Conservation (phyloP, 1,140 invertebrate species). For the Paralvinella palmiformis region DNA sequence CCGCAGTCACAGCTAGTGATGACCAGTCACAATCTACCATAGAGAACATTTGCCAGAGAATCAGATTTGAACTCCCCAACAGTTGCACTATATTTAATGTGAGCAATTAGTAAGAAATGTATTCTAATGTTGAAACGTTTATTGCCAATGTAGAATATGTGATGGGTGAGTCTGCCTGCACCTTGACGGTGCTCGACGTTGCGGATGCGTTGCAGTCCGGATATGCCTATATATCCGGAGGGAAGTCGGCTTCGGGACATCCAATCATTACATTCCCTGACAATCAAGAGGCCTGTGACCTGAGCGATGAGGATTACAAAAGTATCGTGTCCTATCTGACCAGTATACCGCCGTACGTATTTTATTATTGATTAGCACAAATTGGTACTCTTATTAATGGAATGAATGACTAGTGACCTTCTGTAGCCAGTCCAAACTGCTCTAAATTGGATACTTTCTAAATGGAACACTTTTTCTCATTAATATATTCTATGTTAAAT, state of each 20-base stretch:
- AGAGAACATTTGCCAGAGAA: too few species aligned
- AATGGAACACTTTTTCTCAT: not conserved
- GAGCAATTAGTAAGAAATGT: too few species aligned
- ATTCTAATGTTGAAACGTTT: too few species aligned
- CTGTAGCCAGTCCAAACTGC: not conserved
- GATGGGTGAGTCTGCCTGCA: not conserved
- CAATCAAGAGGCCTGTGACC: not conserved
- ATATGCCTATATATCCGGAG: constrained; percentile 1
- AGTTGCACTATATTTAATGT: too few species aligned
- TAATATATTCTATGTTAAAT: not conserved
- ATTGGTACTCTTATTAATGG: not conserved
- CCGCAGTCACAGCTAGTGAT: too few species aligned
- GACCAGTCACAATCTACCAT: too few species aligned
- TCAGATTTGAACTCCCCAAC: too few species aligned
- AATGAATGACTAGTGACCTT: not conserved
- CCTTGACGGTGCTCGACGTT: not conserved
- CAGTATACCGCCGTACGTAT: not conserved
- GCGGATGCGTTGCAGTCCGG: not conserved
- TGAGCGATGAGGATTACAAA: not conserved
- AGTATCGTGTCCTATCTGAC: not conserved
- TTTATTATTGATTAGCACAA: too few species aligned
- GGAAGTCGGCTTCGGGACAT: not conserved
- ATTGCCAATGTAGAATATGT: not conserved
- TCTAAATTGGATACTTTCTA: not conserved
- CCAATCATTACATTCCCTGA: not conserved